A percentile compares a stretch with the other conserved stretches of the same genome.
Conservation (phyloP, 1,140 invertebrate genomes). For the Drosophila arawakana region DNA sequence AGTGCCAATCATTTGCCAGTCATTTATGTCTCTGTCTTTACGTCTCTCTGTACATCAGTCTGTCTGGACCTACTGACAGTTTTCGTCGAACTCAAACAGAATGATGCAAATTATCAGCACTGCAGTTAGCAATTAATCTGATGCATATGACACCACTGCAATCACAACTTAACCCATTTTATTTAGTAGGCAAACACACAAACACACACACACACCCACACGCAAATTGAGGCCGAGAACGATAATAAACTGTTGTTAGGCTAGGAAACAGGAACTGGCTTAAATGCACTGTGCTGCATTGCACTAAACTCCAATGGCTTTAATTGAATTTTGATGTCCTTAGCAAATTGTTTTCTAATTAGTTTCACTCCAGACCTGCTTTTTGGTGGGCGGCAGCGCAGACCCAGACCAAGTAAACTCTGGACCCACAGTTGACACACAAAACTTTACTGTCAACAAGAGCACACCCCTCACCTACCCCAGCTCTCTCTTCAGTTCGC, state of each 20-base stretch:
- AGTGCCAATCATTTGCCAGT: slow-evolving; percentile 58
- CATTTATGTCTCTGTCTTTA: slow-evolving; percentile 43
- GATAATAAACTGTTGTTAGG: slow-evolving; percentile 75
- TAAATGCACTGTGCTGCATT: slow-evolving; percentile 48
- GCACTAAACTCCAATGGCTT: slow-evolving; percentile 79
- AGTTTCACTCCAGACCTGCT: slow-evolving; percentile 53
- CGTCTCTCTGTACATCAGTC: slow-evolving; percentile 32
- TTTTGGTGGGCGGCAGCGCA: neutral
- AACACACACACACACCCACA: slow-evolving; percentile 33
- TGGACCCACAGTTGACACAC: slow-evolving; percentile 67
- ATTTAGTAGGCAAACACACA: slow-evolving; percentile 29
- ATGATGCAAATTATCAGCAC: slow-evolving; percentile 75
- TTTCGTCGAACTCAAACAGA: slow-evolving; percentile 14
- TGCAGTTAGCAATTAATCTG: slow-evolving; percentile 79
- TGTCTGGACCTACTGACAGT: slow-evolving; percentile 57
- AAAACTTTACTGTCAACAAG: slow-evolving; percentile 78
- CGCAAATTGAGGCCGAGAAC: slow-evolving; percentile 17
- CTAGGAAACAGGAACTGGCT: neutral
- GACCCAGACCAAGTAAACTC: too few relatives aligned
- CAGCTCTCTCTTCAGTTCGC: neutral
- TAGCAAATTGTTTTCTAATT: slow-evolving; percentile 82
- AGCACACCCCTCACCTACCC: slow-evolving; percentile 3
- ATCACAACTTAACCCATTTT: slow-evolving; percentile 76
- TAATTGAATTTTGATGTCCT: slow-evolving; percentile 83
- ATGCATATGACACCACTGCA: slow-evolving; percentile 77